Base-by-base conservation (phyloP, 2,113 vertebrate species). In the Pterophyllum scalare region DNA sequence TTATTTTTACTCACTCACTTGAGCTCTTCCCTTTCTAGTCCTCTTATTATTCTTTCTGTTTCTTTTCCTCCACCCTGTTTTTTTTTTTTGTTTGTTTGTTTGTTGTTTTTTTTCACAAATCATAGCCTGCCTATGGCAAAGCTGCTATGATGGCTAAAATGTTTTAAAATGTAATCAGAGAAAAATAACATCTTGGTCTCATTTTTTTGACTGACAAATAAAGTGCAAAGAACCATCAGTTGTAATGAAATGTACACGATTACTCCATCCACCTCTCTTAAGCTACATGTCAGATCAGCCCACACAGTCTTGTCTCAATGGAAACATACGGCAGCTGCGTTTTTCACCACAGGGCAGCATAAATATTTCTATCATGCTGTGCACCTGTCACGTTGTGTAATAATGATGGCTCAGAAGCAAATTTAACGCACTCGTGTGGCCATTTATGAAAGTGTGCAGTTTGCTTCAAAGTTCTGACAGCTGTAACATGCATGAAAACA, bases 281-380 rank as follows among this genome's bases (percentile, higher is more conserved):
- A 67, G 54, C 61, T 26, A 46, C 62, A 33, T 54, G 46, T 54
- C 67, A 6, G 11, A 40, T 40, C 67, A 67, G 56, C 76, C 43
- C 43, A 75, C 67, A 33, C 75, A 58, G 74, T 74, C 38, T 46
- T 20, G 49, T 79, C 67, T 83, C 28, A 59, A 20, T 59, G 56
- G 22, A 49, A 7, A 31, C 85, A 83, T 56, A 79, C 57, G 80
- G 12, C 43, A 79, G 59, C 67, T 70, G 77, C 61, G 70, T 76
- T 35, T 75, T 43, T 28, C 81, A 59, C 76, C 15, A 17, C 28
- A 75, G 80, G 59, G 62, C 0, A 65, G 15, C 0, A n/a, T 60
- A 33, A 72, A 72, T 33, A 72, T n/a, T 46, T 19, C 26, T 54
- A 33, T 54, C 67, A 54, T 72, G 46, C 26, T 12, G 1, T 72